Percentiles rank a stretch among this genome's conserved stretches.
These are phyloP conservation scores for Moxostoma hubbsi DNA, from an alignment of 2,797 vertebrate genomes.

Conservation along the genomic window DNA sequence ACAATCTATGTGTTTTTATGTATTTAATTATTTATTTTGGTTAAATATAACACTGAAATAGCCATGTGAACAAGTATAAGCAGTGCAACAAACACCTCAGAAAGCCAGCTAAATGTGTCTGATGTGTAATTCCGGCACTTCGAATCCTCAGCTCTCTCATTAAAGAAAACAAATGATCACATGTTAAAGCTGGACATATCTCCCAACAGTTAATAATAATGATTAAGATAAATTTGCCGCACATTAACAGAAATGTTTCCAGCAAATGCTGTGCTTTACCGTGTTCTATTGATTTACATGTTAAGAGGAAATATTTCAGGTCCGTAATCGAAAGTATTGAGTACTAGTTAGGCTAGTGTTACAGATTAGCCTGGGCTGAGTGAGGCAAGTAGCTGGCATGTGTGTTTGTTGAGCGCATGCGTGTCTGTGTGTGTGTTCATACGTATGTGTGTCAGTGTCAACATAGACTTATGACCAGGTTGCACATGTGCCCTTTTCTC, in stretches of 20 bases:
- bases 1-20: no score
- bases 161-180: slow-evolving; percentile 35
- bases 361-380: slow-evolving; percentile 26
- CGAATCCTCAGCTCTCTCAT: slow-evolving; percentile 18
- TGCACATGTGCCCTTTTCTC: not conserved
- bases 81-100: slow-evolving; percentile 43
- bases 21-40: slow-evolving; percentile 49
- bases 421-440: slow-evolving; percentile 5
- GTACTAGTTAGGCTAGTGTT: slow-evolving; percentile 42
- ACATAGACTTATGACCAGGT: not conserved
- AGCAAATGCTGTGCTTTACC: slow-evolving; percentile 41
- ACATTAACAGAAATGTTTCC: slow-evolving; percentile 54
- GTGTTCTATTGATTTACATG: slow-evolving; percentile 48
- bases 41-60: slow-evolving; percentile 50
- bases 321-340: slow-evolving; percentile 49
- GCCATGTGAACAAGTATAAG: slow-evolving; percentile 46
- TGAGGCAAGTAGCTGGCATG: slow-evolving; percentile 70
- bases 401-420: slow-evolving; percentile 62
- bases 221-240: slow-evolving; percentile 50
- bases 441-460: not conserved
- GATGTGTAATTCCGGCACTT: slow-evolving; percentile 39
- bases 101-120: slow-evolving; percentile 32
- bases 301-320: slow-evolving; percentile 48
- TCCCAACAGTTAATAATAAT: slow-evolving; percentile 46
- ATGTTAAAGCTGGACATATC: slow-evolving; percentile 47